phyloP scores from a whole-genome alignment of 2,113 vertebrate genomes.

The Emydura subglobosa region DNA sequence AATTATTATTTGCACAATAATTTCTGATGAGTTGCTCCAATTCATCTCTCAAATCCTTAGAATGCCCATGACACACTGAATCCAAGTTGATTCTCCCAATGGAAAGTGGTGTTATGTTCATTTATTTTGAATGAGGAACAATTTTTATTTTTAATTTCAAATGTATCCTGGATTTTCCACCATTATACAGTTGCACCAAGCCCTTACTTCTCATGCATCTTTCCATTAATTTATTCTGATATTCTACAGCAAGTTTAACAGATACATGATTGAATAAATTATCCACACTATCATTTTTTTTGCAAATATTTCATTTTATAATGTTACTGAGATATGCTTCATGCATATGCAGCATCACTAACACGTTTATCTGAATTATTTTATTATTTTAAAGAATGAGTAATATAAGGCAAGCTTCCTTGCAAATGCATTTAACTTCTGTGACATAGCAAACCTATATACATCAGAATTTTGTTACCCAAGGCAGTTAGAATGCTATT shows the following conservation, averaged over 20 bases:
- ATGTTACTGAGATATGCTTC: neutral
- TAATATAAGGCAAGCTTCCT: neutral
- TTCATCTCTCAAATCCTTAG: neutral
- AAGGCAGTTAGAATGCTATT: neutral
- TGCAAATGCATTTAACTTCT: neutral
- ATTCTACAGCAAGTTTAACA: neutral
- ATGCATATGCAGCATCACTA: neutral
- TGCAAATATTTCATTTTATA: neutral
- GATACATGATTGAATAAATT: neutral
- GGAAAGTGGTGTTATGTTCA: neutral
- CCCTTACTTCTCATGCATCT: neutral
- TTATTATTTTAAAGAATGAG: neutral
- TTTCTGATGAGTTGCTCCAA: neutral
- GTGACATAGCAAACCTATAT: neutral
- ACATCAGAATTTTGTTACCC: neutral
- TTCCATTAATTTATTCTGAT: slow-evolving; percentile 8
- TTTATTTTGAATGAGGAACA: neutral
- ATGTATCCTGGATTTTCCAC: neutral
- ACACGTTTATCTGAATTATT: neutral
- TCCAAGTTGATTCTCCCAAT: neutral
- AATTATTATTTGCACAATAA: neutral
- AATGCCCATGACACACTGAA: neutral
- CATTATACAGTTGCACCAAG: neutral
- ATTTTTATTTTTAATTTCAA: neutral
- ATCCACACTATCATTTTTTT: neutral